Conservation (phyloP, 2,113 vertebrate species). For the Pteruthius melanotis region DNA sequence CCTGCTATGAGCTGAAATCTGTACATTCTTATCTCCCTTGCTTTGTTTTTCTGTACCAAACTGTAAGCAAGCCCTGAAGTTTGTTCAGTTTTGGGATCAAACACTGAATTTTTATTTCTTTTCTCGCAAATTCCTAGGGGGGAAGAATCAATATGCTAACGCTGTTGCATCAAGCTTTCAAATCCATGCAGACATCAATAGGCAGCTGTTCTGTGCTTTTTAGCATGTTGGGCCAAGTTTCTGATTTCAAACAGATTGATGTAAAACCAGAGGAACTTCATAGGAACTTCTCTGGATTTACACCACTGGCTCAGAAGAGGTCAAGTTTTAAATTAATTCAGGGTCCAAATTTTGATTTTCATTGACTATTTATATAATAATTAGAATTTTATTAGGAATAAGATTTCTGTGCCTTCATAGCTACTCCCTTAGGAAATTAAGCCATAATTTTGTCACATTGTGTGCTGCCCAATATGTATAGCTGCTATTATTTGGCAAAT, state of each 20-base stretch:
- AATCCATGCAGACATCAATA: conserved; percentile 31
- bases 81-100: conserved; percentile 52
- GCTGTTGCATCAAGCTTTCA: neutral
- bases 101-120: conserved; percentile 37
- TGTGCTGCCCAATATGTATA: neutral
- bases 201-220: neutral
- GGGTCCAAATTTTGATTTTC: neutral
- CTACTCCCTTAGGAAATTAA: neutral
- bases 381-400: neutral
- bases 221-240: conserved; percentile 24
- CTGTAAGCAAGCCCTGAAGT: conserved; percentile 34
- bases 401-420: neutral
- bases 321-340: neutral
- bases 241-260: conserved; percentile 12
- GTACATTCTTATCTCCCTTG: conserved; percentile 18
- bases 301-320: neutral
- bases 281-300: neutral
- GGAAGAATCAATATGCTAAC: conserved; percentile 13
- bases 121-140: neutral
- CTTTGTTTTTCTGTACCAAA: conserved; percentile 21
- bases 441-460: neutral
- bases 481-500: neutral
- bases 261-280: neutral
- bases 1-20: neutral
- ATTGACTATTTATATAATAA: neutral